Conservation (phyloP, 2,797 vertebrate species). For the Furcifer pardalis region DNA sequence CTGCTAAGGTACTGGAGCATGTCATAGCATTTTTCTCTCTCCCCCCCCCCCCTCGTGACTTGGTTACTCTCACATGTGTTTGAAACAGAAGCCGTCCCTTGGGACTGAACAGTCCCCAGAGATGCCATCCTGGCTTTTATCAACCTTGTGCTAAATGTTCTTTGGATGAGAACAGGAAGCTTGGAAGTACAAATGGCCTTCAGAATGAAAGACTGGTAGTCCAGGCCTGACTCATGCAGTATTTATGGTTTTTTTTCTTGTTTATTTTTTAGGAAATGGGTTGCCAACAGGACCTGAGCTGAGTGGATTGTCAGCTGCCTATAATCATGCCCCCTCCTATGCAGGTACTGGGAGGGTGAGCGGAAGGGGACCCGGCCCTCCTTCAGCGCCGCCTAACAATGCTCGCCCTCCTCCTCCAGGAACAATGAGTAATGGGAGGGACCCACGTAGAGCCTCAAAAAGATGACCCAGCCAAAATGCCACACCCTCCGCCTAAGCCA, state of each 20-base stretch:
- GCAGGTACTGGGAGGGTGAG: conserved; percentile 84
- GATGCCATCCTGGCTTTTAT: neutral
- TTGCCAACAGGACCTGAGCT: conserved; percentile 81
- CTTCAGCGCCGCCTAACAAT: conserved; percentile 59
- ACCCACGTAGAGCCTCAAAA: conserved; percentile 93
- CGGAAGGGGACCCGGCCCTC: conserved; percentile 79
- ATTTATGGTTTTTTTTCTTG: neutral
- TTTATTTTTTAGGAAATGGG: conserved; percentile 85
- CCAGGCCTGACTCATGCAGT: accelerated
- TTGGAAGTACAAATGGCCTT: neutral
- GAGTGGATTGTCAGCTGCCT: conserved; percentile 74
- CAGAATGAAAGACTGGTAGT: accelerated
- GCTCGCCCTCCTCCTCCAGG: conserved; percentile 82
- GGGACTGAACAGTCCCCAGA: neutral
- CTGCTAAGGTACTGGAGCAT: neutral
- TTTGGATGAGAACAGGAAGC: neutral
- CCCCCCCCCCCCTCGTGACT: conserved; percentile 1
- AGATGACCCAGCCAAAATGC: conserved; percentile 86
- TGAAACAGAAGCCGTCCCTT: neutral
- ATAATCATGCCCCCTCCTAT: conserved; percentile 71
- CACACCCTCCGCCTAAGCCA: conserved; percentile 76
- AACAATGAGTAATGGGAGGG: conserved; percentile 92
- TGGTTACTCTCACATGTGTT: neutral
- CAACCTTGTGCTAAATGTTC: neutral
- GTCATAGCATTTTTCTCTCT: neutral